Percentiles rank a stretch among this genome's conserved stretches.
Evolutionary conservation across 1,140 invertebrate genomes (phyloP).

Genomic region (Drosophila rufa): DNA sequence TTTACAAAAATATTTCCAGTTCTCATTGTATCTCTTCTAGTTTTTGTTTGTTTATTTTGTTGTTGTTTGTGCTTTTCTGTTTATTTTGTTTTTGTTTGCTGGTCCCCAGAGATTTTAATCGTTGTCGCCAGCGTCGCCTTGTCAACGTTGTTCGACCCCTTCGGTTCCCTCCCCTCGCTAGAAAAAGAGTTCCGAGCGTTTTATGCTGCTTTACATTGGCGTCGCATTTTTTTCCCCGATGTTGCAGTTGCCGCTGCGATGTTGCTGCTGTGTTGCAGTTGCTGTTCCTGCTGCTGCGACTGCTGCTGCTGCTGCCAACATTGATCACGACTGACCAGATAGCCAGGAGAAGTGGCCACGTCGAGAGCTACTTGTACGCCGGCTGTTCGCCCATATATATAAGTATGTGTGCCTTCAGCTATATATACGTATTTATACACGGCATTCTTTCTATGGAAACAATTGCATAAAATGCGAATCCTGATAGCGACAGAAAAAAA

Average conservation of each 20-base stretch:
- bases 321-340: slow-evolving; percentile 79
- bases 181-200: slow-evolving; percentile 50
- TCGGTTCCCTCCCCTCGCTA: slow-evolving; percentile 12
- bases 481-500: slow-evolving; percentile 71
- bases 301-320: slow-evolving; percentile 51
- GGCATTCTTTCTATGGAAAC: slow-evolving; percentile 81
- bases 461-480: slow-evolving; percentile 83
- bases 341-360: slow-evolving; percentile 47
- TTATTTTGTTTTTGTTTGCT: slow-evolving; percentile 43
- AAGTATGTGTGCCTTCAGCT: not conserved
- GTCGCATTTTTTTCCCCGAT: slow-evolving; percentile 67
- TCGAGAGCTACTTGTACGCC: slow-evolving; percentile 63
- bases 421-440: slow-evolving; percentile 60
- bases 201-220: slow-evolving; percentile 80
- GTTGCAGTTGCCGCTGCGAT: slow-evolving; percentile 30
- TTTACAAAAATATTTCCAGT: slow-evolving; percentile 75
- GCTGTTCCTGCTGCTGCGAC: slow-evolving; percentile 12
- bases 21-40: slow-evolving; percentile 42
- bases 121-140: slow-evolving; percentile 78
- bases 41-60: slow-evolving; percentile 17
- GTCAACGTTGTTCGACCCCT: slow-evolving; percentile 61
- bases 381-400: slow-evolving; percentile 36
- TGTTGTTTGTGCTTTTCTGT: slow-evolving; percentile 1
- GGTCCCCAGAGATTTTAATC: slow-evolving; percentile 80
- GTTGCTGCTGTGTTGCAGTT: slow-evolving; percentile 16